A percentile compares a stretch with the other conserved stretches of the same genome.
Evolutionary conservation across 2,797 vertebrate species (phyloP).

Genomic region (Aldrovandia affinis): DNA sequence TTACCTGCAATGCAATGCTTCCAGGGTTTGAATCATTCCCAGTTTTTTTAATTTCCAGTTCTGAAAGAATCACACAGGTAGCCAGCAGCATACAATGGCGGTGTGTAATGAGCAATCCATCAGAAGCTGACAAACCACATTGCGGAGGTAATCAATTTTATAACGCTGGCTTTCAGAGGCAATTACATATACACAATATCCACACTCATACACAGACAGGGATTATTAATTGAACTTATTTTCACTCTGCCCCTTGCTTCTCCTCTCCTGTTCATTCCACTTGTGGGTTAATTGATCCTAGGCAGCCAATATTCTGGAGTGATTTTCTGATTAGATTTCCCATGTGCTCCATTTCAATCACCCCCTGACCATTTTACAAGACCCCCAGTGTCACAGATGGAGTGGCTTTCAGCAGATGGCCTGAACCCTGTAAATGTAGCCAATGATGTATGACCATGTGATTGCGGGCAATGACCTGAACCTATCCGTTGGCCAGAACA

Average conservation of each 20-base stretch:
- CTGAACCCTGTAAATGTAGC: slow-evolving; percentile 42
- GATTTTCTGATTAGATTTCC: slow-evolving; percentile 40
- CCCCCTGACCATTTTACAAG: slow-evolving; percentile 51
- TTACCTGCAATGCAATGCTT: background rate
- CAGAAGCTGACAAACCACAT: slow-evolving; percentile 31
- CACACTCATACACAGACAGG: slow-evolving; percentile 34
- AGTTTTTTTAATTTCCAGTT: too few relatives aligned
- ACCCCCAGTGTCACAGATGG: slow-evolving; percentile 52
- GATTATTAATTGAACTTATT: slow-evolving; percentile 58
- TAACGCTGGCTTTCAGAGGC: slow-evolving; percentile 24
- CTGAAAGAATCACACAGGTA: background rate
- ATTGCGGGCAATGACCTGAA: background rate
- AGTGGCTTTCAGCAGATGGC: slow-evolving; percentile 46
- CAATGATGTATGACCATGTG: background rate
- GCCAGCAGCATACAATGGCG: slow-evolving; percentile 24
- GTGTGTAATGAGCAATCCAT: slow-evolving; percentile 37
- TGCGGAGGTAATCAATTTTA: slow-evolving; percentile 41
- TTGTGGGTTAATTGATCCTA: slow-evolving; percentile 60
- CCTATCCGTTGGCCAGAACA: background rate
- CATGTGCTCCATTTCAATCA: slow-evolving; percentile 54
- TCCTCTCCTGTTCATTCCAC: slow-evolving; percentile 35
- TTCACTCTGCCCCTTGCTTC: slow-evolving; percentile 42
- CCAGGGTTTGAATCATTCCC: background rate
- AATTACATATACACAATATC: slow-evolving; percentile 18
- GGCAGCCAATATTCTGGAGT: slow-evolving; percentile 34